Evolutionary conservation across 2,113 vertebrate species (phyloP).

Genomic region (Melanerpes formicivorus): DNA sequence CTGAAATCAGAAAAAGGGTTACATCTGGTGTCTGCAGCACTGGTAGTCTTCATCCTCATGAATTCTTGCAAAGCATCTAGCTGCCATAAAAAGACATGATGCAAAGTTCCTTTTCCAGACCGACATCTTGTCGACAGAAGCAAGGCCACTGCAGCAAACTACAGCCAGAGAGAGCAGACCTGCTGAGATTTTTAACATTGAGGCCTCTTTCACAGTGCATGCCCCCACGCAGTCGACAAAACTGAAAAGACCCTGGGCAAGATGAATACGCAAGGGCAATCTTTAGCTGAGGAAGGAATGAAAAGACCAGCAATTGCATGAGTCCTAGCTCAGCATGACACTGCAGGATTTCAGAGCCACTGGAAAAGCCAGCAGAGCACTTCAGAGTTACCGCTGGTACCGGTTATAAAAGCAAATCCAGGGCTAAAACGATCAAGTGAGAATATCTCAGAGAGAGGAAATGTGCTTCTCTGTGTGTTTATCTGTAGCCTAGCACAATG

Average conservation of each 20-base stretch:
- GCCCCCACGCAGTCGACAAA: background rate
- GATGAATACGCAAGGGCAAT: background rate
- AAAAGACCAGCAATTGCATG: background rate
- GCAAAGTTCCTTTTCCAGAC: background rate
- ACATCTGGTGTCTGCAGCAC: background rate
- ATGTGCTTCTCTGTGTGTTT: background rate
- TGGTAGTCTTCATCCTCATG: background rate
- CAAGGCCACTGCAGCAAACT: background rate
- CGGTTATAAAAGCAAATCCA: conserved; percentile 15
- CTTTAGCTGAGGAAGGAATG: background rate
- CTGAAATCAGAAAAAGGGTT: background rate
- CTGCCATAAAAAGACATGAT: background rate
- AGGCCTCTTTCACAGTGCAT: background rate
- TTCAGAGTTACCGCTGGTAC: background rate
- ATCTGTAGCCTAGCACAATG: background rate
- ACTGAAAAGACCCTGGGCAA: background rate
- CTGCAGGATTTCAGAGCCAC: conserved; percentile 2
- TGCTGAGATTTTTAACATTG: background rate
- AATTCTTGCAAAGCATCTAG: background rate
- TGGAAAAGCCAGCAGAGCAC: background rate
- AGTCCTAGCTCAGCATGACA: conserved; percentile 8
- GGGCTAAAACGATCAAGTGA: background rate
- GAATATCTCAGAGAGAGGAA: background rate
- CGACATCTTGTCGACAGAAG: background rate
- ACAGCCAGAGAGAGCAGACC: background rate